A percentile compares a stretch with the other conserved stretches of the same genome.
These are phyloP conservation scores for Seriola aureovittata DNA, from an alignment of 2,113 vertebrate species.

Conservation along the genomic window DNA sequence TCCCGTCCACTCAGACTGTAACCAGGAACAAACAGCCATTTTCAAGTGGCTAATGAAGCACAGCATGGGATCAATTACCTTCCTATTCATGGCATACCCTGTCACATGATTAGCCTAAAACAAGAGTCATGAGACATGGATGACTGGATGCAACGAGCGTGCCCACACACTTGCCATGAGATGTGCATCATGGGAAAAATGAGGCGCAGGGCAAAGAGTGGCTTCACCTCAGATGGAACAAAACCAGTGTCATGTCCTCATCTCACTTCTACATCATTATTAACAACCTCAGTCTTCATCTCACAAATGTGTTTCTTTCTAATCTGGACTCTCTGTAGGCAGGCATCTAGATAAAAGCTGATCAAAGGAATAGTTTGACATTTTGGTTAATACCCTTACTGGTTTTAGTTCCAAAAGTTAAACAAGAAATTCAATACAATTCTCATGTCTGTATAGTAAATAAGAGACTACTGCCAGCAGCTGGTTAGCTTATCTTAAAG, in stretches of 20 bases:
- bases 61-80: conserved; percentile 79
- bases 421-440: too few relatives aligned
- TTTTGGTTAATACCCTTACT: neutral
- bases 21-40: conserved; percentile 67
- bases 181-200: conserved; percentile 58
- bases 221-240: neutral
- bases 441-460: too few relatives aligned
- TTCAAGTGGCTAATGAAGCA: conserved; percentile 74
- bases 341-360: neutral
- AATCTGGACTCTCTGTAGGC: neutral
- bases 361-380: neutral
- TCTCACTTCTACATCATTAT: neutral
- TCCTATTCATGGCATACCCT: conserved; percentile 66
- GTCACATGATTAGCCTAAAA: conserved; percentile 79
- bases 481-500: neutral
- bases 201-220: neutral
- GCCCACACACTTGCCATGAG: conserved; percentile 44
- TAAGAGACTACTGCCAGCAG: neutral
- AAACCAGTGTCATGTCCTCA: neutral
- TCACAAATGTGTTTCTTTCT: neutral
- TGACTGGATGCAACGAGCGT: conserved; percentile 20
- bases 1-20: conserved; percentile 14
- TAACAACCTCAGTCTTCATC: neutral
- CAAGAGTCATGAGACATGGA: conserved; percentile 79
- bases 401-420: too few relatives aligned